Percentiles rank a stretch among this genome's conserved stretches.
phyloP scores from a whole-genome alignment of 2,797 vertebrate species.

The Simalia tracyae region DNA sequence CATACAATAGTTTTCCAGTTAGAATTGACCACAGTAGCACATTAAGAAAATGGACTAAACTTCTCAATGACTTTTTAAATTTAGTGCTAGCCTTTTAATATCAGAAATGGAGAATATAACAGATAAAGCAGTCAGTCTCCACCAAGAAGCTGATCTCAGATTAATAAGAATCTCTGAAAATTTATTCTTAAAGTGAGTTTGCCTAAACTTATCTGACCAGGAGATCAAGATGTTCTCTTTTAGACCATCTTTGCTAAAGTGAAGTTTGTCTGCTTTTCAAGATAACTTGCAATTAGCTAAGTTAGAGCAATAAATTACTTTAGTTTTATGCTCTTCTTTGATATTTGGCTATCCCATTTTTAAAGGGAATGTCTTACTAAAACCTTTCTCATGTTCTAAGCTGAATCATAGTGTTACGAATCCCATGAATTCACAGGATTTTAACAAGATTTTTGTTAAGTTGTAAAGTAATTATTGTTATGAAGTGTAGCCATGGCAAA shows the following conservation, averaged over 20 bases:
- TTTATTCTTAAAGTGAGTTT: background rate
- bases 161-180: background rate
- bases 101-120: background rate
- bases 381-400: background rate
- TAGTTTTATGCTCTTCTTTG: background rate
- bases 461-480: background rate
- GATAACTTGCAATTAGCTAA: background rate
- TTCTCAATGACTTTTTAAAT: background rate
- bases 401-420: background rate
- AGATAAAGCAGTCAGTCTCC: background rate
- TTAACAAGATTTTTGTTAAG: background rate
- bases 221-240: background rate
- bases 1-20: background rate
- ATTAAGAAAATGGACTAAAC: background rate
- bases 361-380: background rate
- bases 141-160: background rate
- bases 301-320: background rate
- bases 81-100: background rate
- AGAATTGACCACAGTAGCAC: background rate
- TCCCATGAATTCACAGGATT: background rate
- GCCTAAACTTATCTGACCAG: background rate
- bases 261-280: background rate
- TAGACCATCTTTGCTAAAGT: background rate
- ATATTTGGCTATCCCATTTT: background rate
- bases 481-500: background rate